phyloP scores from a whole-genome alignment of 2,888 invertebrate genomes.

The Chalcis sispes region DNA sequence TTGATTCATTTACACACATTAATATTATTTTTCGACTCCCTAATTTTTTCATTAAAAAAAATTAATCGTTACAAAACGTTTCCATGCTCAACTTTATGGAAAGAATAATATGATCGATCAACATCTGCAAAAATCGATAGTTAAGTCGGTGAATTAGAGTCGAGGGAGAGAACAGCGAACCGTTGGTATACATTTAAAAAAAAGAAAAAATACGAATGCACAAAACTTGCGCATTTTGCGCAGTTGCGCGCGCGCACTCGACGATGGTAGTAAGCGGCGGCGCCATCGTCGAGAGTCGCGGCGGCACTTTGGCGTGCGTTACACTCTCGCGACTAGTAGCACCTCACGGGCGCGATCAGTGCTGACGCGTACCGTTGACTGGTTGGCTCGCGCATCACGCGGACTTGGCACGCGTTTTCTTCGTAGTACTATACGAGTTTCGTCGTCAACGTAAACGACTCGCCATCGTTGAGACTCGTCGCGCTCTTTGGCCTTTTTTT shows the following conservation, averaged over 20 bases:
- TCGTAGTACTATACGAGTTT: neutral
- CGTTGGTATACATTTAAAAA: too few relatives aligned
- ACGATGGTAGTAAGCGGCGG: neutral
- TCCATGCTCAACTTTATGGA: too few relatives aligned
- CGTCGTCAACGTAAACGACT: neutral
- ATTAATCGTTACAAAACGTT: too few relatives aligned
- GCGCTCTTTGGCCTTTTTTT: too few relatives aligned
- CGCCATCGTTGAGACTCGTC: too few relatives aligned
- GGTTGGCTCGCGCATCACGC: neutral
- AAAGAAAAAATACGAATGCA: neutral
- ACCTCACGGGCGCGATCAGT: conserved; percentile 57
- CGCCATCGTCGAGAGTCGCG: conserved; percentile 18
- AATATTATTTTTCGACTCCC: too few relatives aligned
- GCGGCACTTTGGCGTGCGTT: conserved; percentile 23
- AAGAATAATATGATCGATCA: too few relatives aligned
- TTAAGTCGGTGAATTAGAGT: neutral
- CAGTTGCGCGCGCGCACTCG: conserved; percentile 12
- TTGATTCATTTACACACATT: too few relatives aligned
- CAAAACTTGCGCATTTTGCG: conserved; percentile 17
- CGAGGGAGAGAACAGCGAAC: neutral
- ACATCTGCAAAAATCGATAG: too few relatives aligned
- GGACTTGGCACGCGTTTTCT: too few relatives aligned
- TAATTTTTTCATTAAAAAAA: too few relatives aligned
- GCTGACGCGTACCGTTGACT: conserved; percentile 58
- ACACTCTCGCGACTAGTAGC: conserved; percentile 40